Percentiles rank a stretch among this genome's conserved stretches.
phyloP scores from a whole-genome alignment of 2,113 vertebrate species.

The Ramphastos sulfuratus region DNA sequence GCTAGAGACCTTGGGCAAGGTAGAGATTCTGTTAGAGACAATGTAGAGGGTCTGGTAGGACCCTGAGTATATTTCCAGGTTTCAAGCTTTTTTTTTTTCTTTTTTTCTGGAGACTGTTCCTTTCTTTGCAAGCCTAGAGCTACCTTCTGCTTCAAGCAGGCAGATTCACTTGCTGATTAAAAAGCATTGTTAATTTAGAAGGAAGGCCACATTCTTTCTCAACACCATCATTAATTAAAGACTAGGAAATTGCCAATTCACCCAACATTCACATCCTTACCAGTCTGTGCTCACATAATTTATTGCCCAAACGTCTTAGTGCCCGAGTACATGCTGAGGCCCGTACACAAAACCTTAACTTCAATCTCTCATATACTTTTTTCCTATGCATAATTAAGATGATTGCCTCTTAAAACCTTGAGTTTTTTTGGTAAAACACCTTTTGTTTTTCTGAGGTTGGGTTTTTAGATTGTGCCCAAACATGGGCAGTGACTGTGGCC shows the following conservation, averaged over 20 bases:
- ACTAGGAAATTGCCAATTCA: constrained; percentile 69
- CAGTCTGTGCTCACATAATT: constrained; percentile 48
- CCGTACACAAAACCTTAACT: constrained; percentile 21
- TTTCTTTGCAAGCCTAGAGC: constrained; percentile 48
- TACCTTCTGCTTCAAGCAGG: constrained; percentile 32
- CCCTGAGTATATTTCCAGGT: neutral
- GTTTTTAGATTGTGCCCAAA: constrained; percentile 35
- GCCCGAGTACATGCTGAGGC: constrained; percentile 47
- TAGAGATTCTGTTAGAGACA: neutral
- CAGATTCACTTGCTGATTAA: constrained; percentile 54
- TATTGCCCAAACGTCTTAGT: constrained; percentile 57
- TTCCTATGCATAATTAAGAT: constrained; percentile 57
- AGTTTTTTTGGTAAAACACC: constrained; percentile 56
- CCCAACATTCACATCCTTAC: constrained; percentile 53
- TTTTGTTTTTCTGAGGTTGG: constrained; percentile 48
- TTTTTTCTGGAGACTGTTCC: neutral
- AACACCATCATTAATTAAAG: constrained; percentile 66
- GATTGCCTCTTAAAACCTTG: constrained; percentile 55
- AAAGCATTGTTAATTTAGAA: constrained; percentile 65
- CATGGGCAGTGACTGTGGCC: constrained; percentile 9
- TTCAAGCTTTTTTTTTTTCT: neutral
- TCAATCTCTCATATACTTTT: constrained; percentile 30
- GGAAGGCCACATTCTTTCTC: constrained; percentile 66
- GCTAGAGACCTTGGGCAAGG: neutral
- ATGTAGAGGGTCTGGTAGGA: neutral